phyloP scores from a whole-genome alignment of 1,140 invertebrate genomes.

The Trinorchestia longiramus region DNA sequence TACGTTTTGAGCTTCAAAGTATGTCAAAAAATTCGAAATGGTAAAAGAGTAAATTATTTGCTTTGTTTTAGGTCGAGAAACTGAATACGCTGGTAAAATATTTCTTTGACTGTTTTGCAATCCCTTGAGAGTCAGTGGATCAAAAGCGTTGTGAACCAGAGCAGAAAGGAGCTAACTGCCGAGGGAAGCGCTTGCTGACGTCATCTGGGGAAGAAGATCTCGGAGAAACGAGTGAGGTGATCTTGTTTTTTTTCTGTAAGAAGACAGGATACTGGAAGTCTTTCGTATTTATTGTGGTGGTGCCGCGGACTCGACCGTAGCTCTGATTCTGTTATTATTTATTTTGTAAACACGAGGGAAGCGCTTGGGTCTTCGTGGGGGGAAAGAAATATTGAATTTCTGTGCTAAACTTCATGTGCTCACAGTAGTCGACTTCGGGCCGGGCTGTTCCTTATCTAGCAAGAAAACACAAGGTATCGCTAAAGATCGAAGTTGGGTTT shows the following conservation, averaged over 20 bases:
- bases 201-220: neutral
- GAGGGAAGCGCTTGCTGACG: conserved; percentile 3
- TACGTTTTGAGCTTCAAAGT: too few relatives aligned
- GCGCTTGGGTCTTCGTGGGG: too few relatives aligned
- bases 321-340: too few relatives aligned
- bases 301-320: too few relatives aligned
- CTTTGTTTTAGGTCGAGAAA: neutral
- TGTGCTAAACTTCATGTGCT: too few relatives aligned
- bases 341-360: too few relatives aligned
- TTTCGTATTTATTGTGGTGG: neutral
- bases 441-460: too few relatives aligned
- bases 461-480: too few relatives aligned
- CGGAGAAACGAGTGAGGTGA: neutral
- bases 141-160: neutral
- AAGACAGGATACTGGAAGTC: neutral
- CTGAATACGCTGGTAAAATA: neutral
- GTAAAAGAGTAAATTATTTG: neutral
- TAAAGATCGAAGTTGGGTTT: too few relatives aligned
- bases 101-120: neutral
- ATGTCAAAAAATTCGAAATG: neutral
- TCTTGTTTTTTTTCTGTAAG: neutral
- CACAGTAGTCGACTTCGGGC: too few relatives aligned
- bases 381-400: too few relatives aligned
- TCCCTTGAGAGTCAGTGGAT: neutral
- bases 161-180: neutral